phyloP scores from a whole-genome alignment of 2,797 vertebrate species.

The Poecilia velifera region DNA sequence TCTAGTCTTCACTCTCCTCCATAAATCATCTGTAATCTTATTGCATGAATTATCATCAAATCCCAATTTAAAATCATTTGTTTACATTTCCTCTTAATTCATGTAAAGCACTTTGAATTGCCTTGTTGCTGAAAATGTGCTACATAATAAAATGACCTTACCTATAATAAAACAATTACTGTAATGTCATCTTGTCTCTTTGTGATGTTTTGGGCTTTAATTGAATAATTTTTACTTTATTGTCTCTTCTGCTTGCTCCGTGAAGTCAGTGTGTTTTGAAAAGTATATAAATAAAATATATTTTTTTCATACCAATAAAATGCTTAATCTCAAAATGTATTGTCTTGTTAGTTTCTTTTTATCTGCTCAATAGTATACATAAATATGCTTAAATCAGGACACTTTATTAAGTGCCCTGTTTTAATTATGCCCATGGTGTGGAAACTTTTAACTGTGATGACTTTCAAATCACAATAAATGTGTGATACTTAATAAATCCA shows the following conservation, averaged over 20 bases:
- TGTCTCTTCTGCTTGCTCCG: not conserved
- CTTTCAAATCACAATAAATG: not conserved
- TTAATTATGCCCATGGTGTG: not conserved
- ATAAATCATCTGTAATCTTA: not conserved
- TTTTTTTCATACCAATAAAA: constrained; percentile 7
- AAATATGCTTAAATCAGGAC: no score
- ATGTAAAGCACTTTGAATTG: no score
- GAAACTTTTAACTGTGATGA: not conserved
- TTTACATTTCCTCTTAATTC: no score
- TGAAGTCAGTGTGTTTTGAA: not conserved
- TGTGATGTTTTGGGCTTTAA: not conserved
- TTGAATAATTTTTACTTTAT: not conserved
- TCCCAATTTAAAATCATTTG: not conserved
- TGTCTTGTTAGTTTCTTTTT: not conserved
- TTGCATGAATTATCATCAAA: not conserved
- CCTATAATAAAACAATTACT: not conserved
- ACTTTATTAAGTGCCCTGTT: not conserved
- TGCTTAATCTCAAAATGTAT: not conserved
- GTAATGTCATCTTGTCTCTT: not conserved
- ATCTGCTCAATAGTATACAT: no score
- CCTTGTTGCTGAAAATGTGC: no score
- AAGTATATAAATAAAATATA: not conserved
- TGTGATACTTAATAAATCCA: not conserved
- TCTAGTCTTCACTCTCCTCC: not conserved
- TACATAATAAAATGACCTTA: no score